These are phyloP conservation scores for Coptodon rendalli DNA, from an alignment of 2,113 vertebrate genomes.

Conservation along the genomic window DNA sequence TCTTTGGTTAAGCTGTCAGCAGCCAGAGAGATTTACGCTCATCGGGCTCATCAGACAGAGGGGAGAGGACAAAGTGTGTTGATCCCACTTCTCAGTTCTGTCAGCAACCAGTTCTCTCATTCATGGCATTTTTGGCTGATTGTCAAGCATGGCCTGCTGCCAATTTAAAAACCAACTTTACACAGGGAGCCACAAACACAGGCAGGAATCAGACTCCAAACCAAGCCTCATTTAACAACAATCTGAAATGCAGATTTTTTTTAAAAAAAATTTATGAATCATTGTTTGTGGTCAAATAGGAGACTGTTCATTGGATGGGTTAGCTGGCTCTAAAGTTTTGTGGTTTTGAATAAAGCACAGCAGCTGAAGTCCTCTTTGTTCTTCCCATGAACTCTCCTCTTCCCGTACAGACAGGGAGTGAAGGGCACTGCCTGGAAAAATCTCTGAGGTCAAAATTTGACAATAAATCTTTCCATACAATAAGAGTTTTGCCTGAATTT, in stretches of 20 bases:
- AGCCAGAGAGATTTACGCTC: slow-evolving; percentile 5
- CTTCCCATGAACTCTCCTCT: slow-evolving; percentile 27
- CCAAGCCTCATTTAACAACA: slow-evolving; percentile 41
- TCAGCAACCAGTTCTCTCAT: slow-evolving; percentile 22
- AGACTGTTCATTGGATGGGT: slow-evolving; percentile 20
- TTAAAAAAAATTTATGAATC: accelerated
- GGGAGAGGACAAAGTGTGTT: slow-evolving; percentile 14
- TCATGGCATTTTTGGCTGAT: slow-evolving; percentile 36
- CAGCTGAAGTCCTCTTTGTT: slow-evolving; percentile 41
- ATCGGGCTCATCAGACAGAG: slow-evolving; percentile 1
- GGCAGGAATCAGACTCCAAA: slow-evolving; percentile 6
- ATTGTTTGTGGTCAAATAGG: slow-evolving; percentile 20
- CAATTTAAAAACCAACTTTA: slow-evolving; percentile 26
- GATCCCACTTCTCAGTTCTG: slow-evolving; percentile 7
- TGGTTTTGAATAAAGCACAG: slow-evolving; percentile 49
- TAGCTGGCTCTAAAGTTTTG: slow-evolving; percentile 10
- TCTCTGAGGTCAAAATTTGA: slow-evolving; percentile 13
- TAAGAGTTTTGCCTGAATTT: background rate
- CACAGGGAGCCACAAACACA: slow-evolving; percentile 21
- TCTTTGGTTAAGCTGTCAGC: slow-evolving; percentile 34
- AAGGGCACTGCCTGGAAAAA: slow-evolving; percentile 43
- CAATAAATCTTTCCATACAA: slow-evolving; percentile 34
- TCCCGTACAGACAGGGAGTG: slow-evolving; percentile 32
- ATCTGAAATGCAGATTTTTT: slow-evolving; percentile 30
- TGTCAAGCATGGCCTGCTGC: slow-evolving; percentile 7